Evolutionary conservation across 2,113 vertebrate genomes (phyloP), one percentile per base, ranked within the genome.

Genomic region (Festucalex cinctus): DNA sequence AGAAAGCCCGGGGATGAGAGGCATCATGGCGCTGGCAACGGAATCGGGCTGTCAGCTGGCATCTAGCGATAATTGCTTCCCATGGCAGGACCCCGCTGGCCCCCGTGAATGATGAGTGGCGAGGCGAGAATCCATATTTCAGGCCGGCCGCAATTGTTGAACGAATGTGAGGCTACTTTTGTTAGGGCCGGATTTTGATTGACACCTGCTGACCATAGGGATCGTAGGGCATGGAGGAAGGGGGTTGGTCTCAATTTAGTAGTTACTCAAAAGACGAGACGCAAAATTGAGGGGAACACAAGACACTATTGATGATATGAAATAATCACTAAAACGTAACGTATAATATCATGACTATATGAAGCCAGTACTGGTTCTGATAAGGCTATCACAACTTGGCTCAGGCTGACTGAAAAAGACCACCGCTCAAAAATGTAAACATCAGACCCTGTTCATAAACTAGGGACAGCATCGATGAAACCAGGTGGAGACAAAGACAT

Each of bases 61-160:
- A 95, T 94, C 94, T 91, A 92, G 94, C 91, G 70, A 92, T 96
- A 97, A 97, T 97, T 96, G 94, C 94, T 94, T 97, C 95, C 95
- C 95, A 95, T 95, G 95, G 94, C 94, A 95, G 94, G 94, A 94
- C 93, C 94, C 93, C 88, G 90, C 91, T 91, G 94, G 93, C 92
- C 89, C 54, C 54, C 54, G 6, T 9, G 84, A 90, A 90, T 91
- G 93, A 90, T 89, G 93, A 89, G 91, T 88, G 90, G 90, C 91
- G 87, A 92, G 91, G 88, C 86, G 89, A 93, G 93, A 94, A 95
- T 95, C 93, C 93, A 94, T 95, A 43, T 94, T 93, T 90, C 92
- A 79, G 91, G 86, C 86, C 89, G 92, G 92, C 94, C 92, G 93
- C 95, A 94, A 95, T 95, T 95, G 93, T 94, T 95, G 92, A 86